phyloP scores from a whole-genome alignment of 2,113 vertebrate genomes.

The Campylorhamphus procurvoides region DNA sequence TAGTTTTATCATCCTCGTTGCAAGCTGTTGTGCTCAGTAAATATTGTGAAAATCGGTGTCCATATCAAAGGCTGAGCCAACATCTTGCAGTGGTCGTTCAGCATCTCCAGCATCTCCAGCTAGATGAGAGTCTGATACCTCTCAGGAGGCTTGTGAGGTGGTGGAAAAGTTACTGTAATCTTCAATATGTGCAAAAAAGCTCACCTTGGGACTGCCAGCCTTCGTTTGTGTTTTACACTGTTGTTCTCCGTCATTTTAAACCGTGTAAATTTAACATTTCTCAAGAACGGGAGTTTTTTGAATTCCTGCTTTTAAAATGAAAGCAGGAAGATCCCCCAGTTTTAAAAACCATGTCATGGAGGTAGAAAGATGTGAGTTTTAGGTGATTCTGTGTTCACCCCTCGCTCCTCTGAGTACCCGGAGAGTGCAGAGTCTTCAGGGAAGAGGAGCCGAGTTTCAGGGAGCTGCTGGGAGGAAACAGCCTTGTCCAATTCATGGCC shows the following conservation, averaged over 20 bases:
- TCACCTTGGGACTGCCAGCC: neutral
- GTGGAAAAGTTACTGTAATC: neutral
- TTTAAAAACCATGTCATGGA: neutral
- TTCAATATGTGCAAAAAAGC: neutral
- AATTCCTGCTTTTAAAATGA: neutral
- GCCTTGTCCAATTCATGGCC: neutral
- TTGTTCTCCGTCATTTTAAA: neutral
- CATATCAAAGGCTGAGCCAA: rapidly evolving
- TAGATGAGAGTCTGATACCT: neutral
- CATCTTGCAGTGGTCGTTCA: rapidly evolving
- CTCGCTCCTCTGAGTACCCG: rapidly evolving
- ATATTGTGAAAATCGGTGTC: neutral
- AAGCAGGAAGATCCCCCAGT: neutral
- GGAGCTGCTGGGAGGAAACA: neutral
- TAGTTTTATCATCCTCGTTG: neutral
- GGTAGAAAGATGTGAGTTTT: neutral
- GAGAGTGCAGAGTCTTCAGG: rapidly evolving
- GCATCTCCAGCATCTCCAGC: neutral
- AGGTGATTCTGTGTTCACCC: neutral
- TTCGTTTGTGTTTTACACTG: rapidly evolving
- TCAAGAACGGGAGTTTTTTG: rapidly evolving
- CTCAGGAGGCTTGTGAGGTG: neutral
- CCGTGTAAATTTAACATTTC: rapidly evolving
- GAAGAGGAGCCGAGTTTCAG: neutral
- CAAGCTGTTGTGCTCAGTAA: rapidly evolving